Evolutionary conservation across 2,113 vertebrate genomes (phyloP).

Genomic region (Bos taurus): ARS-UCD2.0 NC_037337.1:98126501-98127000

Average conservation of each 20-base stretch:
- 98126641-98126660: background rate
- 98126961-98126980: background rate
- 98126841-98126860: background rate
- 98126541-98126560: background rate
- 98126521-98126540: background rate
- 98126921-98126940: background rate
- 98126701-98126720: background rate
- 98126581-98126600: rapidly evolving
- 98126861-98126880: background rate
- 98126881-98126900: background rate
- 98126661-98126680: background rate
- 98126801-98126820: background rate
- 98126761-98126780: background rate
- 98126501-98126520: background rate
- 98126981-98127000: background rate
- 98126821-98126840: background rate
- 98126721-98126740: background rate
- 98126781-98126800: background rate
- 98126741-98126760: background rate
- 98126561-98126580: background rate
- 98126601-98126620: background rate
- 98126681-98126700: background rate
- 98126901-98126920: background rate
- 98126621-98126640: background rate
- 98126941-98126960: background rate